These are phyloP conservation scores for Myotis brandtii DNA, from an alignment of 2,113 vertebrate genomes.

Conservation along the genomic window DNA sequence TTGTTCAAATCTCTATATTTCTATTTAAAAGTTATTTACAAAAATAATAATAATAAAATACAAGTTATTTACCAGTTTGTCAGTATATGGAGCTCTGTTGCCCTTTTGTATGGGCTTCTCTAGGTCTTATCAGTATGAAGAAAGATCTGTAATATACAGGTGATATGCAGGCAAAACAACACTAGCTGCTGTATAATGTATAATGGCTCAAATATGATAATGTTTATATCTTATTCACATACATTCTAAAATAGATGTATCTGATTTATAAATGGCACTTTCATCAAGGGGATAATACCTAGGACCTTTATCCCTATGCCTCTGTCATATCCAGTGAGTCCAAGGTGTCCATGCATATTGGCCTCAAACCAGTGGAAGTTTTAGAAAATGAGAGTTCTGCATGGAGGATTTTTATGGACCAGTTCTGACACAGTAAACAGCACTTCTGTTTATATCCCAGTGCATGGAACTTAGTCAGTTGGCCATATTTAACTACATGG, in stretches of 20 bases:
- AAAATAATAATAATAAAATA: not conserved
- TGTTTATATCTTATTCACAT: not conserved
- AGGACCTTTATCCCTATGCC: not conserved
- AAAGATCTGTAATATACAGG: not conserved
- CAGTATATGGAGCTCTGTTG: not conserved
- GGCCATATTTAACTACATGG: not conserved
- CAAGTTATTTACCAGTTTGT: not conserved
- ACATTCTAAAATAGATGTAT: conserved; percentile 1
- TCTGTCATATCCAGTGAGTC: not conserved
- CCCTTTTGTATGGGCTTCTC: not conserved
- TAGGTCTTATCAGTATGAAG: not conserved
- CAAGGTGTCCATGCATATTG: not conserved
- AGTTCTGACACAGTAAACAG: not conserved
- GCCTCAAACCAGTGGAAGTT: not conserved
- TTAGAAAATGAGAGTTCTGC: not conserved
- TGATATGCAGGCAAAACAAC: not conserved
- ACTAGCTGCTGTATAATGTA: not conserved
- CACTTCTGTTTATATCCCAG: not conserved
- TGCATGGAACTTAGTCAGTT: not conserved
- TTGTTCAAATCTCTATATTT: not conserved
- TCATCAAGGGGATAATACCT: not conserved
- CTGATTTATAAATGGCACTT: not conserved
- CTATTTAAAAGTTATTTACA: conserved; percentile 9
- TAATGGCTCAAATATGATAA: not conserved
- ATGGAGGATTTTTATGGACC: not conserved